These are phyloP conservation scores for Drepana falcataria DNA, from an alignment of 2,888 invertebrate species.

Conservation along the genomic window DNA sequence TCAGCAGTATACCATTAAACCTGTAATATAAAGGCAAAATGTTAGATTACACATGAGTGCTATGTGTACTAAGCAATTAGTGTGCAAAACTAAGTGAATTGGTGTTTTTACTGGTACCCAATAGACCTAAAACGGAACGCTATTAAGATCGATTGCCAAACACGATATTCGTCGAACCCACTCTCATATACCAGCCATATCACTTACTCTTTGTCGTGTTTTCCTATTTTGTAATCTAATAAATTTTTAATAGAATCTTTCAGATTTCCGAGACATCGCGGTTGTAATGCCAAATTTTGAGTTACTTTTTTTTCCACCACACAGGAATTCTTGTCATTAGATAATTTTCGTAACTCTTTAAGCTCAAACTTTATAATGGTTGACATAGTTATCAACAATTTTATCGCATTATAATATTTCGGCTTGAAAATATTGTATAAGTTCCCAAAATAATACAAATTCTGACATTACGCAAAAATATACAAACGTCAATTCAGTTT, in stretches of 20 bases:
- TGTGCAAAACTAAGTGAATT: too few species aligned
- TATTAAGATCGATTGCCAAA: too few species aligned
- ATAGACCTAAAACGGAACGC: too few species aligned
- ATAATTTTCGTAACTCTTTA: constrained; percentile 73
- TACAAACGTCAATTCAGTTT: not conserved
- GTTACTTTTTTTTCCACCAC: constrained; percentile 75
- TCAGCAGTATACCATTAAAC: constrained; percentile 82
- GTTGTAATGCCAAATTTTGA: constrained; percentile 80
- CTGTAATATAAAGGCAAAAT: constrained; percentile 42
- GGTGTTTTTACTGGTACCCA: too few species aligned
- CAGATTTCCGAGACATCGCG: constrained; percentile 80
- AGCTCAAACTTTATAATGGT: constrained; percentile 72
- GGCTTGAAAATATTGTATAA: not conserved
- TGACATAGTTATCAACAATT: constrained; percentile 42
- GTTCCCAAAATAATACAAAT: not conserved
- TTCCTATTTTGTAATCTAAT: constrained; percentile 78
- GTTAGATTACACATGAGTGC: not conserved
- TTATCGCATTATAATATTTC: not conserved
- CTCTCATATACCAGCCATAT: too few species aligned
- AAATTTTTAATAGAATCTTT: constrained; percentile 79
- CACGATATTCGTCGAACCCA: too few species aligned
- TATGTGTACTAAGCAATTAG: not conserved
- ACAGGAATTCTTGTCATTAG: constrained; percentile 77
- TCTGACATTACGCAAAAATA: not conserved
- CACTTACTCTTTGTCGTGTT: constrained; percentile 81